phyloP scores from a whole-genome alignment of 2,888 invertebrate species.

The Villa cingulata region DNA sequence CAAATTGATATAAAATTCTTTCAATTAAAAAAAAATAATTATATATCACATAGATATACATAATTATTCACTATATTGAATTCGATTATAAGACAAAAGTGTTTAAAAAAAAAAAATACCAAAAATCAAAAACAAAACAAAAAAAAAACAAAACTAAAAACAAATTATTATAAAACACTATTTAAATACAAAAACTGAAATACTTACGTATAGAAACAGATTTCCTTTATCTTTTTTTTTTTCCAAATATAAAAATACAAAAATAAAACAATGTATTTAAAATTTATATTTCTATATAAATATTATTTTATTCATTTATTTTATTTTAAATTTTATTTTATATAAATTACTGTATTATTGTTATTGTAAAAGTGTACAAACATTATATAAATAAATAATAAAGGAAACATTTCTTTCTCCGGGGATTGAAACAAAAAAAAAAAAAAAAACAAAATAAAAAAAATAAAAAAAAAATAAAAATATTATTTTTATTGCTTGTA shows the following conservation, averaged over 20 bases:
- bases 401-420: slow-evolving; percentile 6
- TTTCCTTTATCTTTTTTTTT: neutral
- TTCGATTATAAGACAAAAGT: neutral
- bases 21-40: too few relatives aligned
- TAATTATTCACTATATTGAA: too few relatives aligned
- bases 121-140: neutral
- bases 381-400: slow-evolving; percentile 1
- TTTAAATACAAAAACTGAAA: too few relatives aligned
- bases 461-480: too few relatives aligned
- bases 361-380: neutral
- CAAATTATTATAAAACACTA: too few relatives aligned
- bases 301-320: neutral
- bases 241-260: neutral
- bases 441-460: neutral
- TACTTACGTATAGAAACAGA: too few relatives aligned
- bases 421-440: neutral
- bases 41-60: too few relatives aligned
- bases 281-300: neutral
- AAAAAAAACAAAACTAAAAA: neutral
- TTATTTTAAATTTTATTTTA: neutral
- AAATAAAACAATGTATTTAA: neutral
- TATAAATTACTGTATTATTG: too few relatives aligned
- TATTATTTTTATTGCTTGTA: neutral
- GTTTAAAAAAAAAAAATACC: too few relatives aligned
- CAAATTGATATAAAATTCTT: too few relatives aligned